phyloP scores from a whole-genome alignment of 2,113 vertebrate genomes.

The Chaenogobius annularis region DNA sequence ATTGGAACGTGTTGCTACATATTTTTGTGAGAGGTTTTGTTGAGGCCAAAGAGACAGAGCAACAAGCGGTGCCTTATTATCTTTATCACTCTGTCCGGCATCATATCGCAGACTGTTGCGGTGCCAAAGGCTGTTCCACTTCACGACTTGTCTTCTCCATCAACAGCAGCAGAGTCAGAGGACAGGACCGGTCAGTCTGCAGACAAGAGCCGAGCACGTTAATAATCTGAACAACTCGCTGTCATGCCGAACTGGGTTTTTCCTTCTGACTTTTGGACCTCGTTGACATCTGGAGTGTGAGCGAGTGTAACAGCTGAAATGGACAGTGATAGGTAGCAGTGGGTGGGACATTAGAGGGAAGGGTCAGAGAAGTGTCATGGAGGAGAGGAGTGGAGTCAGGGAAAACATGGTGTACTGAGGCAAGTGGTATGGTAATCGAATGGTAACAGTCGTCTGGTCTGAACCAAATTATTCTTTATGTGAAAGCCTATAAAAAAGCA shows the following conservation, averaged over 20 bases:
- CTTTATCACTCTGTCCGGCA: neutral
- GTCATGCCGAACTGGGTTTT: neutral
- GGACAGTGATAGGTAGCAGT: neutral
- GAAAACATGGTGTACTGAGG: too few relatives aligned
- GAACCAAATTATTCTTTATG: too few relatives aligned
- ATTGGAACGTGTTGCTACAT: too few relatives aligned
- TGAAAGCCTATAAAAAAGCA: too few relatives aligned
- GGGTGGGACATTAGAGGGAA: neutral
- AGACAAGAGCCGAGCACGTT: slow-evolving; percentile 5
- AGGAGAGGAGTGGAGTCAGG: too few relatives aligned
- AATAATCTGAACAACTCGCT: neutral
- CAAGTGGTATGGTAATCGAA: too few relatives aligned
- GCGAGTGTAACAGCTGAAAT: neutral
- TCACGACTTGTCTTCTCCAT: neutral
- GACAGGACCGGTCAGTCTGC: neutral
- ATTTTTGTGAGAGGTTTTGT: neutral
- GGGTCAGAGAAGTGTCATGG: too few relatives aligned
- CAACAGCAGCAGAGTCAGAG: neutral
- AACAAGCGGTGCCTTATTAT: neutral
- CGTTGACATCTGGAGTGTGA: neutral
- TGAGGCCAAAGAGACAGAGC: neutral
- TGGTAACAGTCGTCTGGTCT: too few relatives aligned
- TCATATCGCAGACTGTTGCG: neutral
- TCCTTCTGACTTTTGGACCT: neutral
- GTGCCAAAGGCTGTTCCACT: slow-evolving; percentile 7